A percentile compares a stretch with the other conserved stretches of the same genome.
These are phyloP conservation scores for Calameuta idolon DNA, from an alignment of 2,888 invertebrate species.

Conservation along the genomic window DNA sequence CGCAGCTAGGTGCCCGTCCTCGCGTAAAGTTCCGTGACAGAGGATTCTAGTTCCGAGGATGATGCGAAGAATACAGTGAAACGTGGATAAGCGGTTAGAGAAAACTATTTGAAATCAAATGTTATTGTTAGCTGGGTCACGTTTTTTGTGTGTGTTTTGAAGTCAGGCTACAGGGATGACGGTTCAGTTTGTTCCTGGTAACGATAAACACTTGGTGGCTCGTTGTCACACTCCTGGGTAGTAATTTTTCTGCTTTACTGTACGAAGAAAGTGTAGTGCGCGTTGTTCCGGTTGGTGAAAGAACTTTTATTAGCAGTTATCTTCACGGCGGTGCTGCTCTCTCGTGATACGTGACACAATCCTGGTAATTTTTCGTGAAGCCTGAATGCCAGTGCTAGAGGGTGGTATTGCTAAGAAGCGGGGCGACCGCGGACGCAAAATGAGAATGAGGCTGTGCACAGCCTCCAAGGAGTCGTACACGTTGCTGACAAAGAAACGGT, in stretches of 20 bases:
- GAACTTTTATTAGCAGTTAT: not conserved
- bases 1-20: not conserved
- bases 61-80: not conserved
- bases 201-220: not conserved
- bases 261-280: not conserved
- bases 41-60: not conserved
- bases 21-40: not conserved
- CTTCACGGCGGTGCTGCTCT: not conserved
- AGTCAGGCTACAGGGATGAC: not conserved
- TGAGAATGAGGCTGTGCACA: slow-evolving; percentile 64
- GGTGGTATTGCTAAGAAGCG: slow-evolving; percentile 57
- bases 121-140: not conserved
- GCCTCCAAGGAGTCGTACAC: slow-evolving; percentile 65
- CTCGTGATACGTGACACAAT: not conserved
- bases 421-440: slow-evolving; percentile 47
- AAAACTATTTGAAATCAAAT: not conserved
- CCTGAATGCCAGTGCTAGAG: slow-evolving; percentile 61
- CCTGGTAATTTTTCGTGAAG: not conserved
- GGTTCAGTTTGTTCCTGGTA: not conserved
- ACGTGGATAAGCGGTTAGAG: not conserved
- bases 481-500: slow-evolving; percentile 65
- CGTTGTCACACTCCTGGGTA: not conserved
- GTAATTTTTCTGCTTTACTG: not conserved
- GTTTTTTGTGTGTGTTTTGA: not conserved
- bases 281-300: not conserved